Evolutionary conservation across 2,113 vertebrate species (phyloP), one percentile per base, ranked within the genome.

Genomic region (Vulpes lagopus): DNA sequence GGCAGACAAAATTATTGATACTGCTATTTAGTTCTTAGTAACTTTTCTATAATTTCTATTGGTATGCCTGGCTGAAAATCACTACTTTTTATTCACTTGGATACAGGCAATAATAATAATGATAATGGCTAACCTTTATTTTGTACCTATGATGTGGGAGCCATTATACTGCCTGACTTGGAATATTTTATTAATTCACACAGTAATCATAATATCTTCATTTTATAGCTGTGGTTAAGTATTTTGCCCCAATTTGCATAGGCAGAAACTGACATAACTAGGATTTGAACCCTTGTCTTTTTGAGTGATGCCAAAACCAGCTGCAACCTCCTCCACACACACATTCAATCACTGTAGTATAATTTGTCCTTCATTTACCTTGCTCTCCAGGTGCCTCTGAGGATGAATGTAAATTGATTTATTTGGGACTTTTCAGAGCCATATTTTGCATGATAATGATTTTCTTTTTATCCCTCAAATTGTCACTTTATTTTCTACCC

Each of bases 361-460:
- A 49, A 60, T 78, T 55, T 83, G 0, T 27, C 15, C 27, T 55
- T 83, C 81, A 53, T 59, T 62, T 65, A 25, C 12, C 25, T 55
- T 79, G 49, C 9, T 89, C 49, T 57, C 25, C 27, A 79, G n/a
- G 11, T 73, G 25, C 5, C 19, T 73, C 7, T 84, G n/a, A 94
- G 35, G 4, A 73, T 90, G 69, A 91, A 62, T 55, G 11, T 23
- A 81, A 93, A 94, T 35, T 94, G 35, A 81, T 88, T 76, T 85
- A 27, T 80, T 96, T 86, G 11, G 5, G 25, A 76, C 16, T 85
- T 91, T 91, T 91, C 67, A 94, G 38, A 79, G 2, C 10, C 3
- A 20, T 89, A 83, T 83, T 93, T 95, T 94, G 16, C 32, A 55
- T 60, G 11, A 92, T 87, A 15, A 82, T 86, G 4, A 64, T 94